phyloP scores from a whole-genome alignment of 2,797 vertebrate species.

The Pachyuromys duprasi region DNA sequence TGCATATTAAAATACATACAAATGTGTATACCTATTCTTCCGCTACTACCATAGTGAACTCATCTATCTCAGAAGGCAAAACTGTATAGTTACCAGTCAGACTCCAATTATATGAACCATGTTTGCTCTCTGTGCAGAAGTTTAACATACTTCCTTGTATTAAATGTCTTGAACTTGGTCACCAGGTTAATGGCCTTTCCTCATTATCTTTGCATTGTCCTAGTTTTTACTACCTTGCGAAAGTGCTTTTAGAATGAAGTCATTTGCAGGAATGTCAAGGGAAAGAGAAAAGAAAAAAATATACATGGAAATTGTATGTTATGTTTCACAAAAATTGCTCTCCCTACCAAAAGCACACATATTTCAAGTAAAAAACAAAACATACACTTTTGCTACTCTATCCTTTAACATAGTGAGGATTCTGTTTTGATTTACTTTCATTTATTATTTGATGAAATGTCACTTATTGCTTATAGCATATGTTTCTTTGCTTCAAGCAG shows the following conservation, averaged over 20 bases:
- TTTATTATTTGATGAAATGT: constrained; percentile 7
- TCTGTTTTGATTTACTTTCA: not conserved
- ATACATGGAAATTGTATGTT: not conserved
- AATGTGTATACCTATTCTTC: not conserved
- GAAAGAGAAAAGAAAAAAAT: not conserved
- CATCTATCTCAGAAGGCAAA: not conserved
- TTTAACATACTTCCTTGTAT: not conserved
- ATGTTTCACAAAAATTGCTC: not conserved
- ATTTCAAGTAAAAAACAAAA: constrained; percentile 33
- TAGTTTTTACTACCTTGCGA: not conserved
- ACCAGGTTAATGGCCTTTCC: not conserved
- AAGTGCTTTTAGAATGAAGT: not conserved
- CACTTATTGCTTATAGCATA: not conserved
- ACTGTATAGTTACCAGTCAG: rapidly evolving
- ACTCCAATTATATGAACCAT: not conserved
- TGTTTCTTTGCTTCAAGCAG: constrained; percentile 15
- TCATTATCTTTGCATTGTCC: not conserved
- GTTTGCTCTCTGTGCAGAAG: too few species aligned
- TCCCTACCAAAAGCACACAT: not conserved
- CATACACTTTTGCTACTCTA: not conserved
- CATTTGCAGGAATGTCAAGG: not conserved
- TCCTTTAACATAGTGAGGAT: not conserved
- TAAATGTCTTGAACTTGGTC: not conserved
- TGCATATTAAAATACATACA: not conserved
- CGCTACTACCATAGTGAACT: not conserved